Percentiles rank a stretch among this genome's conserved stretches.
Conservation (phyloP, 1,140 invertebrate species). For the Drosophila santomea region DNA sequence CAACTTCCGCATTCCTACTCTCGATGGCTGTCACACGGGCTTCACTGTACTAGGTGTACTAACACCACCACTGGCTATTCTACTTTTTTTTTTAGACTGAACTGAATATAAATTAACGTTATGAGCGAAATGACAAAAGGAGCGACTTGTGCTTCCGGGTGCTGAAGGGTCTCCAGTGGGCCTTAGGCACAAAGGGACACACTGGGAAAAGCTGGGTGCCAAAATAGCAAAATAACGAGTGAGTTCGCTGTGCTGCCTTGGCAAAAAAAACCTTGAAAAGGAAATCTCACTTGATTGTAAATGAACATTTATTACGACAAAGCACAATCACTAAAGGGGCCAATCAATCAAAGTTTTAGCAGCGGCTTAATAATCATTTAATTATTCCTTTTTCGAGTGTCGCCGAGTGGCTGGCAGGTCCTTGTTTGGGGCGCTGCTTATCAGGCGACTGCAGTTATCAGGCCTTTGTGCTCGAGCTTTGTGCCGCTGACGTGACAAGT, state of each 20-base stretch:
- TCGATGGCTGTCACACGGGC: slow-evolving; percentile 40
- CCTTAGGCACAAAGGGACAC: not conserved
- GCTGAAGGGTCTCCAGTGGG: slow-evolving; percentile 2
- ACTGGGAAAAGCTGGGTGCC: not conserved
- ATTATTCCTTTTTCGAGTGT: slow-evolving; percentile 13
- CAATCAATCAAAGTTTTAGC: no score
- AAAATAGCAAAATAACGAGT: no score
- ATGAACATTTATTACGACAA: no score
- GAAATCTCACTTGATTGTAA: not conserved
- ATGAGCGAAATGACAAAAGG: slow-evolving; percentile 79
- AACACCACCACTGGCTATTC: slow-evolving; percentile 27
- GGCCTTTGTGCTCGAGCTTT: slow-evolving; percentile 59
- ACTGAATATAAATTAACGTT: slow-evolving; percentile 83
- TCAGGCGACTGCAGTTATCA: slow-evolving; percentile 78
- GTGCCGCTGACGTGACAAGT: slow-evolving; percentile 79
- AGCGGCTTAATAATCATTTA: not conserved
- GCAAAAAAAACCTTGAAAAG: not conserved
- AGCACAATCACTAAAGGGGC: no score
- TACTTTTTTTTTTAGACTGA: slow-evolving; percentile 75
- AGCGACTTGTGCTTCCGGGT: slow-evolving; percentile 47
- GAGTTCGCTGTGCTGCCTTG: no score
- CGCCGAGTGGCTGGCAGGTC: slow-evolving; percentile 3
- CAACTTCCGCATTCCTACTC: slow-evolving; percentile 8
- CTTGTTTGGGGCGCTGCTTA: slow-evolving; percentile 44
- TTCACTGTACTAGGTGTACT: slow-evolving; percentile 33